These are phyloP conservation scores for Craseonycteris thonglongyai DNA, from an alignment of 2,113 vertebrate genomes.

Conservation along the genomic window DNA sequence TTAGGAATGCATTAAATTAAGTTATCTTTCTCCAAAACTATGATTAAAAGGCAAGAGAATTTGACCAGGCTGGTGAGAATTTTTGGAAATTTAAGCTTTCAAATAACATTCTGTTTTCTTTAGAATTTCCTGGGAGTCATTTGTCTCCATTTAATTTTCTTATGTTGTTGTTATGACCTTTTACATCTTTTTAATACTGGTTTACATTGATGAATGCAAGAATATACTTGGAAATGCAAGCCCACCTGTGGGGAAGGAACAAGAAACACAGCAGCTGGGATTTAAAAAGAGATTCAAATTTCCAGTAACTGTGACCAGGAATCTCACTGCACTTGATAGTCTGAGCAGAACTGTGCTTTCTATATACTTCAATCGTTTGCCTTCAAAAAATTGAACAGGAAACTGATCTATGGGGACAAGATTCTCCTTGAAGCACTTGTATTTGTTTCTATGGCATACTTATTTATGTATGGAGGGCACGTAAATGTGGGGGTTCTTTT, in stretches of 20 bases:
- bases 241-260: conserved; percentile 32
- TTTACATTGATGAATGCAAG: conserved; percentile 48
- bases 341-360: background rate
- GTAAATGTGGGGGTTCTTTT: background rate
- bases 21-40: conserved; percentile 22
- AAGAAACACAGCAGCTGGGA: conserved; percentile 21
- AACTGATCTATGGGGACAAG: background rate
- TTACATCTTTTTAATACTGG: conserved; percentile 25
- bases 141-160: conserved; percentile 35
- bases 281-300: conserved; percentile 27
- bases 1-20: background rate
- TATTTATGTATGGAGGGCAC: background rate
- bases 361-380: background rate
- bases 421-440: conserved; percentile 1
- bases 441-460: background rate
- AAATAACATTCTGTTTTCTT: background rate
- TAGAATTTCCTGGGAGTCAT: background rate
- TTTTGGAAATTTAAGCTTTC: background rate
- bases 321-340: conserved; percentile 37
- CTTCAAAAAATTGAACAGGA: conserved; percentile 34
- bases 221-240: conserved; percentile 24
- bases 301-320: conserved; percentile 37
- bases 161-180: conserved; percentile 16
- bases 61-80: background rate
- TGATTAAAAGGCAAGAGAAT: background rate